A percentile compares a stretch with the other conserved stretches of the same genome.
Evolutionary conservation across 2,797 vertebrate species (phyloP).

Genomic region (Epinephelus coioides): DNA sequence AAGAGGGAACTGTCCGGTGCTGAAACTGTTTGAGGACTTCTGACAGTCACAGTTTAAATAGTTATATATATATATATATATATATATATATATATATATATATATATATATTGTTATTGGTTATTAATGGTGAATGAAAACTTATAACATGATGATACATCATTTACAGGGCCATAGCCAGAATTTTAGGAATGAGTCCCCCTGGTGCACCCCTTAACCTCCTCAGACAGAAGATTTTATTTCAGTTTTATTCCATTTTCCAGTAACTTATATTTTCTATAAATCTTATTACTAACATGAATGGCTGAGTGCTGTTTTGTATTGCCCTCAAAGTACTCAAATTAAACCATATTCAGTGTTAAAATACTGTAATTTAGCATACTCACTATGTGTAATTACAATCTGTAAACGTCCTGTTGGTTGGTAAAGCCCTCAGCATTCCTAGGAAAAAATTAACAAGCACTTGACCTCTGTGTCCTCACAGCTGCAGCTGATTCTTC

Average conservation of each 20-base stretch:
- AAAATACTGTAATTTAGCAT: background rate
- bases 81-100: background rate
- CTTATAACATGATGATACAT: background rate
- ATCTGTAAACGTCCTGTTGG: background rate
- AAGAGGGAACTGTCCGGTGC: slow-evolving; percentile 76
- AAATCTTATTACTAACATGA: background rate
- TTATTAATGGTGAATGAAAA: background rate
- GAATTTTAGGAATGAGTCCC: background rate
- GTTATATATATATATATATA: background rate
- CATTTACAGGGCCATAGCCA: background rate
- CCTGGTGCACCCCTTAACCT: background rate
- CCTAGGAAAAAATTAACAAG: background rate
- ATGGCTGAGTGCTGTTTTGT: no score
- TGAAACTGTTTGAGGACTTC: slow-evolving; percentile 50
- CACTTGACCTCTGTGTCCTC: background rate
- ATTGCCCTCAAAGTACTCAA: background rate
- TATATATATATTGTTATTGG: background rate
- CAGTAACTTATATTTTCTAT: background rate
- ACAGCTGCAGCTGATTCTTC: background rate
- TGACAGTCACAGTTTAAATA: background rate
- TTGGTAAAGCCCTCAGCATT: background rate
- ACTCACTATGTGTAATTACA: no score
- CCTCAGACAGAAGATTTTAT: no score
- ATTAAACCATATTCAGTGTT: background rate
- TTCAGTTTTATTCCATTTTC: no score